Evolutionary conservation across 2,113 vertebrate genomes (phyloP), one percentile per base, ranked within the genome.

Genomic region (Embiotoca jacksoni): DNA sequence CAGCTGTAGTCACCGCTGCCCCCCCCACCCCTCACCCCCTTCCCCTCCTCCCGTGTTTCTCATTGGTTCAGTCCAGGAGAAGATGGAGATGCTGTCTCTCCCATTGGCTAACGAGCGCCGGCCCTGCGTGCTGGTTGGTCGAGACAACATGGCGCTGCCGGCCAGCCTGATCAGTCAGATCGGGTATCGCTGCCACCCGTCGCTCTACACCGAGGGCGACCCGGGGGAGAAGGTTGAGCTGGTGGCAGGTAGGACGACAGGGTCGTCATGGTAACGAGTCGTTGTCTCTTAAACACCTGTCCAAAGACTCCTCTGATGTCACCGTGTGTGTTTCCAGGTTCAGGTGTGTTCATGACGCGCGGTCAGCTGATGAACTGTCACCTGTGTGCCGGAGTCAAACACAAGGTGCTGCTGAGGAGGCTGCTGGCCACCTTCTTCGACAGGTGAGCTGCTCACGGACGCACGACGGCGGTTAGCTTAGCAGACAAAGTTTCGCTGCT

Each of bases 361-460:
- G 98, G 97, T 9, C 98, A 99, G 94, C 96, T 99, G 90, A 99
- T 99, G 98, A 99, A 99, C 90, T 99, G 98, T 79, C 98, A 99
- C 92, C 94, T 99, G 0, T 99, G 97, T 1, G 97, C 98, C 0
- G 97, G 97, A 2, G 96, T 99, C 91, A 98, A 98, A 89, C 98
- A 99, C 92, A 99, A 99, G 92, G 98, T 99, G 7, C 92, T 99
- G 36, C 95, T 99, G 44, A 92, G 98, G 2, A 94, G 98, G 7
- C 96, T 99, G 1, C 94, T 99, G 54, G 98, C 98, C 44, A 97
- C 98, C 1, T 99, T 99, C 95, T 99, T 99, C 7, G 98, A 99
- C 92, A 96, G 97, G 98, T 99, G 77, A 89, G 4, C 39, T 5
- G 2, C 41, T 41, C 39, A 41, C 6, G 9, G 23, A 23, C 23